phyloP scores from a whole-genome alignment of 1,140 invertebrate genomes.

The Drosophila mayri region DNA sequence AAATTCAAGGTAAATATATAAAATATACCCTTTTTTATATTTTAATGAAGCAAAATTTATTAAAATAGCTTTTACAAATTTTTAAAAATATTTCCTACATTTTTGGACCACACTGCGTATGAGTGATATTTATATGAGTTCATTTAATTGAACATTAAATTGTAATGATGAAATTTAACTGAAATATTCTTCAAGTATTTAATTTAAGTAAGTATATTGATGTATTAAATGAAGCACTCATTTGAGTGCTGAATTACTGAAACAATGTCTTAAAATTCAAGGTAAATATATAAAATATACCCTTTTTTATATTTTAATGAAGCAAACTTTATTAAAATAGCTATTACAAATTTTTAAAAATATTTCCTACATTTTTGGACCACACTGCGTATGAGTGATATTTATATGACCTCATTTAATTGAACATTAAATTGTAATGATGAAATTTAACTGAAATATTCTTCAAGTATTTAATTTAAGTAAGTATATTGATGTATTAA shows the following conservation, averaged over 20 bases:
- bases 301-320: too few relatives aligned
- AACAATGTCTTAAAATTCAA: too few relatives aligned
- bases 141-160: not conserved
- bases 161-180: not conserved
- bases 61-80: not conserved
- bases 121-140: slow-evolving; percentile 1
- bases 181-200: too few relatives aligned
- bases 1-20: too few relatives aligned
- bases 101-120: slow-evolving; percentile 2
- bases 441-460: not conserved
- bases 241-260: too few relatives aligned
- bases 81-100: not conserved
- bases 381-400: slow-evolving; percentile 12
- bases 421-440: not conserved
- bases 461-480: too few relatives aligned
- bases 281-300: not conserved
- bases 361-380: not conserved
- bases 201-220: too few relatives aligned
- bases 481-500: too few relatives aligned
- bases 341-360: not conserved
- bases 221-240: too few relatives aligned
- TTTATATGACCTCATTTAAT: not conserved
- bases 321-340: too few relatives aligned
- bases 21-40: too few relatives aligned
- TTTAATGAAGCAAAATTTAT: too few relatives aligned